These are phyloP conservation scores for Metallyticus violacea DNA, from an alignment of 2,888 invertebrate genomes.

Conservation along the genomic window DNA sequence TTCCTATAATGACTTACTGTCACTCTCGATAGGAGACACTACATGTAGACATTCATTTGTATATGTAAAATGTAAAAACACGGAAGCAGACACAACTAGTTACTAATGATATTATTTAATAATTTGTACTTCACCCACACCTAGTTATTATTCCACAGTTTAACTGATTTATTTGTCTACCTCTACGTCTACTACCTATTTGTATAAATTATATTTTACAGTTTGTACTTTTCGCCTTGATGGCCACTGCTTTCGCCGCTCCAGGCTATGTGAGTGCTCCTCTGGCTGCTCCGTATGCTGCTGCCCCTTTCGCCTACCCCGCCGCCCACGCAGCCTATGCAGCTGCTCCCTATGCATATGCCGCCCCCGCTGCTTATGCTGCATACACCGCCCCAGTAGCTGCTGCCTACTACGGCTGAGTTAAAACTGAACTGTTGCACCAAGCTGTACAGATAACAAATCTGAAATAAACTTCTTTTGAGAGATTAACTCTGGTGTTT, in stretches of 20 bases:
- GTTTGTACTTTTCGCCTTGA: constrained; percentile 24
- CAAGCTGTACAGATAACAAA: background rate
- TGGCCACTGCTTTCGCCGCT: constrained; percentile 25
- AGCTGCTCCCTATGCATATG: constrained; percentile 1
- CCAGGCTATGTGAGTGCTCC: constrained; percentile 14
- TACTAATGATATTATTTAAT: too few species aligned
- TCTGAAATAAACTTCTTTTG: background rate
- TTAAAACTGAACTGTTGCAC: background rate
- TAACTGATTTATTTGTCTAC: too few species aligned
- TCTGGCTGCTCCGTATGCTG: background rate
- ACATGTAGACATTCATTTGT: too few species aligned
- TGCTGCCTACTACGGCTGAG: constrained; percentile 2
- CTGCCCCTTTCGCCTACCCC: background rate
- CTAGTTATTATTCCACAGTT: too few species aligned
- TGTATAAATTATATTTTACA: background rate
- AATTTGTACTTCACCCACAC: too few species aligned
- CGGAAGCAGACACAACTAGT: too few species aligned
- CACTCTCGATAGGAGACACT: too few species aligned
- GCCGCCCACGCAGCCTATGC: background rate
- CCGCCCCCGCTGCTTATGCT: background rate
- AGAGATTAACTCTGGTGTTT: background rate
- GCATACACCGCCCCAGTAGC: background rate
- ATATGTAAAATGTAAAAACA: too few species aligned
- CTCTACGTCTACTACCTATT: too few species aligned
- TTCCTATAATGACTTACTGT: too few species aligned